These are phyloP conservation scores for Diprion similis DNA, from an alignment of 1,140 invertebrate species.

Conservation along the genomic window DNA sequence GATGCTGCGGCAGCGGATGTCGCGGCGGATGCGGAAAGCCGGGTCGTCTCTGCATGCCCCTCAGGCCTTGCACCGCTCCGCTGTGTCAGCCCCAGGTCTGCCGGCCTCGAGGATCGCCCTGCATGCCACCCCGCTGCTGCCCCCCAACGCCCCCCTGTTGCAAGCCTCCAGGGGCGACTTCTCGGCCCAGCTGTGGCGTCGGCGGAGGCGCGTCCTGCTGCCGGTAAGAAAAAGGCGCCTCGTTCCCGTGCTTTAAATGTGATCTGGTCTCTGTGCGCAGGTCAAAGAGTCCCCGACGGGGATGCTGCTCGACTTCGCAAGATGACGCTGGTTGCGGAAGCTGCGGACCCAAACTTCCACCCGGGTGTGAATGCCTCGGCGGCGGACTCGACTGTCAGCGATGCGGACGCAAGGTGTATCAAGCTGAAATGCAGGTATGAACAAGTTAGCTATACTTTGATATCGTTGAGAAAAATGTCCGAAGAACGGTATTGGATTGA, in stretches of 20 bases:
- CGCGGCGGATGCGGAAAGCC: slow-evolving; percentile 46
- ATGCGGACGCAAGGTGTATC: slow-evolving; percentile 53
- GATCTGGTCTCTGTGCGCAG: slow-evolving; percentile 25
- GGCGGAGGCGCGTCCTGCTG: slow-evolving; percentile 24
- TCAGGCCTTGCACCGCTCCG: slow-evolving; percentile 34
- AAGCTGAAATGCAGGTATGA: slow-evolving; percentile 51
- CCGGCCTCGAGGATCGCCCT: slow-evolving; percentile 30
- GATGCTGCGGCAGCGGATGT: slow-evolving; percentile 45
- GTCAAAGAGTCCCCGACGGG: slow-evolving; percentile 27
- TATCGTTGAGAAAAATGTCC: too few relatives aligned
- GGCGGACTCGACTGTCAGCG: slow-evolving; percentile 49
- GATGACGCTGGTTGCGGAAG: slow-evolving; percentile 14
- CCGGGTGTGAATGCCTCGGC: slow-evolving; percentile 46
- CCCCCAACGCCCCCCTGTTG: slow-evolving; percentile 32
- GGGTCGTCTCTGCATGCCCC: slow-evolving; percentile 37
- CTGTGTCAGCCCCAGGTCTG: slow-evolving; percentile 26
- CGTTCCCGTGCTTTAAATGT: slow-evolving; percentile 22
- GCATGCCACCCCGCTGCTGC: slow-evolving; percentile 33
- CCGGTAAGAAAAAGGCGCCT: slow-evolving; percentile 31
- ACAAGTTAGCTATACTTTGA: too few relatives aligned
- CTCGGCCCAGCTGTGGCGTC: slow-evolving; percentile 23
- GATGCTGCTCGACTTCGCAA: slow-evolving; percentile 13
- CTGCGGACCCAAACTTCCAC: slow-evolving; percentile 31
- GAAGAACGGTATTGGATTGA: too few relatives aligned
- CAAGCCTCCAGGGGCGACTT: slow-evolving; percentile 17